These are phyloP conservation scores for Calliphora vomitoria DNA, from an alignment of 2,888 invertebrate species.

Conservation along the genomic window DNA sequence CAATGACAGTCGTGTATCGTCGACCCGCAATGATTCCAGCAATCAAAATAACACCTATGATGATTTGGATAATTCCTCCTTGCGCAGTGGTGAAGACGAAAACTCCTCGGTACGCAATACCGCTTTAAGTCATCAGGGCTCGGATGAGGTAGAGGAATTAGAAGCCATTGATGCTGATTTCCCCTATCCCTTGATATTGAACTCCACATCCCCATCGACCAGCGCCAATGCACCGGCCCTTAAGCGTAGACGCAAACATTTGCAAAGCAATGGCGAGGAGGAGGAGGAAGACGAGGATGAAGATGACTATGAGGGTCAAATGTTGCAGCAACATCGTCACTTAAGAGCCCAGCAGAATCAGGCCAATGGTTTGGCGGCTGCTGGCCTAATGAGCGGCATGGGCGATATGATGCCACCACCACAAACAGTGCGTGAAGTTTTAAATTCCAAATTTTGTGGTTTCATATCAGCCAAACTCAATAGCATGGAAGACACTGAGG, in stretches of 20 bases:
- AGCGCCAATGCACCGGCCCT: slow-evolving; percentile 63
- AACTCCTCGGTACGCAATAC: slow-evolving; percentile 73
- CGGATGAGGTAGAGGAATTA: slow-evolving; percentile 82
- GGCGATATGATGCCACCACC: slow-evolving; percentile 78
- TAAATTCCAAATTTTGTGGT: slow-evolving; percentile 83
- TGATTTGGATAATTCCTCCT: slow-evolving; percentile 80
- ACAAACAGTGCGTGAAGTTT: slow-evolving; percentile 82
- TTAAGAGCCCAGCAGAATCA: slow-evolving; percentile 80
- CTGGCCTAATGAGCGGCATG: slow-evolving; percentile 67
- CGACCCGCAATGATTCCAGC: slow-evolving; percentile 80
- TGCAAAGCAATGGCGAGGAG: slow-evolving; percentile 69
- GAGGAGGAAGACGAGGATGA: slow-evolving; percentile 72
- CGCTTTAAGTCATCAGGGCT: slow-evolving; percentile 76
- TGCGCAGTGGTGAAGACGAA: slow-evolving; percentile 77
- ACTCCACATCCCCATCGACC: slow-evolving; percentile 79
- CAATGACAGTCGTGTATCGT: slow-evolving; percentile 83
- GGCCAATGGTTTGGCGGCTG: slow-evolving; percentile 66
- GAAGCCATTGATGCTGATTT: slow-evolving; percentile 83
- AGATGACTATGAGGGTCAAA: slow-evolving; percentile 82
- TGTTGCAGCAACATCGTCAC: slow-evolving; percentile 82
- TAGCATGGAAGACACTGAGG: slow-evolving; percentile 83
- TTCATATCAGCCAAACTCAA: slow-evolving; percentile 83
- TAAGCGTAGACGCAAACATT: slow-evolving; percentile 78
- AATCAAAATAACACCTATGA: slow-evolving; percentile 77
- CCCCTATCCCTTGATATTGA: slow-evolving; percentile 83